Evolutionary conservation across 2,888 invertebrate genomes (phyloP), one percentile per base, ranked within the genome.

Genomic region (Drosophila villosipedis): DNA sequence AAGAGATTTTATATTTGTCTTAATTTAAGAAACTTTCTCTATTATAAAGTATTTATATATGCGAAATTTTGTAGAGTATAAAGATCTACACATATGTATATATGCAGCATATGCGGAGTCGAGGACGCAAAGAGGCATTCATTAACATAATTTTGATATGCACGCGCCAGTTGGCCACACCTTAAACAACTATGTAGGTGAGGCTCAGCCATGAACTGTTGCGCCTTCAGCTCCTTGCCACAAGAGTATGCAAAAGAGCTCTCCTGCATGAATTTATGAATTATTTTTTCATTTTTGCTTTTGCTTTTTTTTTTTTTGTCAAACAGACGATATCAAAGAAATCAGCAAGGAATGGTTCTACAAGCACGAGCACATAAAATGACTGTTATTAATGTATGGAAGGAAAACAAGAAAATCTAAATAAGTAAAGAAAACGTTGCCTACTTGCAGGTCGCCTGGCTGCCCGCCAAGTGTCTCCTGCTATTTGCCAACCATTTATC

Each of bases 401-500:
- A 33, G 39, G 65, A 64, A 63, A 60, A 62, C n/a, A 66, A 67
- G 31, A 43, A 65, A 50, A 68, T 68, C 39, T 53, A 60, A 54
- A 33, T 33, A 60, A 58, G 41, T 57, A 66, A 47, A 55, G 54
- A 55, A 72, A 63, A 25, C 68, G 67, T 62, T 79, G 88, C 83
- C 83, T 84, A 81, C 74, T 84, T 82, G 73, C 69, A 68, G 76
- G 76, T 66, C 57, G 84, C 72, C 58, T 84, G 84, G 87, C 84
- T 68, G 78, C 71, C 59, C 68, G 83, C 88, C 84, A 84, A 87
- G 71, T 86, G 89, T 89, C 87, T 76, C 78, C 78, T 58, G 77
- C 76, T 81, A 83, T 86, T 87, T 84, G 89, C 73, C 74, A 77
- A 81, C 74, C 87, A 87, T 87, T 87, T 87, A 87, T 87, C 87